Evolutionary conservation across 2,797 vertebrate genomes (phyloP).

Genomic region (Sebastes trivittatus): DNA sequence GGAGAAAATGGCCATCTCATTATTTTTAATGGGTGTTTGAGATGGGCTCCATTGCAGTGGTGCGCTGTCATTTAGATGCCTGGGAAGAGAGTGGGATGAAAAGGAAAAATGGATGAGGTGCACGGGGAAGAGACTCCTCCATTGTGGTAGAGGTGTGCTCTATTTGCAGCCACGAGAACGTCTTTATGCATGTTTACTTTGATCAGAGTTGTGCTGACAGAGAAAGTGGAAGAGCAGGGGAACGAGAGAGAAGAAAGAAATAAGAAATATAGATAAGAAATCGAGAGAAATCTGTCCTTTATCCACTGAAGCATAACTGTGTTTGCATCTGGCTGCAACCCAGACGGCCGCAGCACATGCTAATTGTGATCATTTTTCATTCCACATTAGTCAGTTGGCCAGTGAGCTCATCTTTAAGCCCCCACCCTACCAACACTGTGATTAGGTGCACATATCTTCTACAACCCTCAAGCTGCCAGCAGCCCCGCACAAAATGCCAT

Average conservation of each 20-base stretch:
- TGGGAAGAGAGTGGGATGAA: slow-evolving; percentile 60
- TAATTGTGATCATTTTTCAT: slow-evolving; percentile 79
- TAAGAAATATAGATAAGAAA: background rate
- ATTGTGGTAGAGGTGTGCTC: slow-evolving; percentile 20
- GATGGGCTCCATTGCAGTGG: slow-evolving; percentile 64
- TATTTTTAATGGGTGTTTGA: slow-evolving; percentile 84
- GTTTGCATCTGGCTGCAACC: slow-evolving; percentile 57
- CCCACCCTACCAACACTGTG: slow-evolving; percentile 27
- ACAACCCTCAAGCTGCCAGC: slow-evolving; percentile 54
- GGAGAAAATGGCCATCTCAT: slow-evolving; percentile 80
- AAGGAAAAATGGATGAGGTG: slow-evolving; percentile 55
- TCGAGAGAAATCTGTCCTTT: background rate
- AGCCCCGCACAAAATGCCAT: slow-evolving; percentile 70
- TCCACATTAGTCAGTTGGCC: slow-evolving; percentile 69
- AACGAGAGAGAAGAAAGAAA: background rate
- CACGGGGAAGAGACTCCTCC: slow-evolving; percentile 32
- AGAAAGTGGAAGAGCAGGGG: background rate
- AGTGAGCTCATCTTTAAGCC: slow-evolving; percentile 36
- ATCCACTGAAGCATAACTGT: slow-evolving; percentile 26
- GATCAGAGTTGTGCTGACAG: slow-evolving; percentile 30
- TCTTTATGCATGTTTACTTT: slow-evolving; percentile 61
- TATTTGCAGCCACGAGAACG: slow-evolving; percentile 20
- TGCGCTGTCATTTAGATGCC: slow-evolving; percentile 67
- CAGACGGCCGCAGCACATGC: slow-evolving; percentile 40
- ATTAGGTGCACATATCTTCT: slow-evolving; percentile 67